Base-by-base conservation (phyloP, 2,888 invertebrate genomes). In the Timema cristinae region DNA sequence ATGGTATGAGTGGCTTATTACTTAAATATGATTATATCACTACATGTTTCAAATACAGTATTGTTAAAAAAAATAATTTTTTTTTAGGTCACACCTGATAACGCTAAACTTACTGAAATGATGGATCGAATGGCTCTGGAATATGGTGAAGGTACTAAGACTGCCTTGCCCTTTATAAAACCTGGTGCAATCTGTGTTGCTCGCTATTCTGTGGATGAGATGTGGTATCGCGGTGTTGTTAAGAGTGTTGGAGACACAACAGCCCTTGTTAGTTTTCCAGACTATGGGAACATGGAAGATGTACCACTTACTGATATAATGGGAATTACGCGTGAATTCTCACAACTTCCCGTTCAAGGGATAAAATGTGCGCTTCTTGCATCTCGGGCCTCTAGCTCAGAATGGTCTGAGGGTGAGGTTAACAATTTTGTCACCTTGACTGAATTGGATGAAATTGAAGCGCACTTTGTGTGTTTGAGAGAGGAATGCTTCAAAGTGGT, bases 131-230 rank as follows among this genome's bases (percentile, higher is more conserved):
- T 82, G 67, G 76, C 76, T 10, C 32, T 50, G 32, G n/a, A 13
- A 32, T 73, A 73, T 66, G 66, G n/a, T 76, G 74, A 15, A n/a
- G 66, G 32, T 49, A 66, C 56, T 47, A 69, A 68, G 13, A 48
- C 15, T 47, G 10, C 59, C 13, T 10, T 69, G 5, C 66, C 67
- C 6, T 32, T 11, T 15, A 74, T 79, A 0, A 77, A 75, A 63
- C 50, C 67, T 9, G 79, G 78, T 9, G 56, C 69, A 5, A 76
- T 76, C n/a, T 82, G 82, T 61, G 72, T 82, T 9, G 81, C 81
- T 66, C 80, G 79, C 61, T 82, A 81, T 51, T 76, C 79, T 61
- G 76, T 75, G 32, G 77, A 77, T 68, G 73, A 70, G 15, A 51
- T 61, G 8, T 78, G 77, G 77, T 79, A 79, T 70, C 74, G 79